Base-by-base conservation (phyloP, 2,113 vertebrate genomes). In the Pardalotus punctatus region DNA sequence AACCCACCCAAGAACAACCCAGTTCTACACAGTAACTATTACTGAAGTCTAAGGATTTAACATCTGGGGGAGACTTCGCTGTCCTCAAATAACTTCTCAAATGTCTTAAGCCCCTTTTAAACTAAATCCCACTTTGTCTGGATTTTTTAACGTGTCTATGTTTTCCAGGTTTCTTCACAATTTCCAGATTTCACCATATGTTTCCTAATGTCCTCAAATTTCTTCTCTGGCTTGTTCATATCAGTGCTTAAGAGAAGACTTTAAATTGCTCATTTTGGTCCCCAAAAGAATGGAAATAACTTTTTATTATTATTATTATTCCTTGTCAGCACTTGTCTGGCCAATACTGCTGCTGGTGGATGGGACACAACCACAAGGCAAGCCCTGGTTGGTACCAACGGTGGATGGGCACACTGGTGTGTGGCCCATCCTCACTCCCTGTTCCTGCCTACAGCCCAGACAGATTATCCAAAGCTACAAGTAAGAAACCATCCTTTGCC, bases 321-420 rank as follows among this genome's bases (percentile, higher is more conserved):
- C 33, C 38, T 76, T 57, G 17, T 45, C 29, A 67, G 9, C 57
- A 56, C 25, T 77, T 36, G 8, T 16, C n/a, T 18, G 3, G 28
- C 25, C 72, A 84, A 4, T 9, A 21, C 17, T 74, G 56, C 65
- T 74, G 35, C 1, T 21, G 5, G 13, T 24, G 22, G 40, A 40
- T 1, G 14, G 50, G 70, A 24, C 17, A 47, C 0, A 0, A 60
- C 8, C 53, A 36, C 20, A 72, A 43, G n/a, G 48, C 23, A 64
- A 87, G 18, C 11, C 23, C 54, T 45, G 33, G 5, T 5, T 60
- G 27, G 23, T 51, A 10, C 35, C 56, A 60, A 10, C 0, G 5
- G 18, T 3, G 45, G 28, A n/a, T 2, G 8, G 47, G 43, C n/a
- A 43, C 15, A 27, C 6, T 33, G 16, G 13, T 5, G 17, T 5